Evolutionary conservation across 2,888 invertebrate species (phyloP).

Genomic region (Vanessa cardui): DNA sequence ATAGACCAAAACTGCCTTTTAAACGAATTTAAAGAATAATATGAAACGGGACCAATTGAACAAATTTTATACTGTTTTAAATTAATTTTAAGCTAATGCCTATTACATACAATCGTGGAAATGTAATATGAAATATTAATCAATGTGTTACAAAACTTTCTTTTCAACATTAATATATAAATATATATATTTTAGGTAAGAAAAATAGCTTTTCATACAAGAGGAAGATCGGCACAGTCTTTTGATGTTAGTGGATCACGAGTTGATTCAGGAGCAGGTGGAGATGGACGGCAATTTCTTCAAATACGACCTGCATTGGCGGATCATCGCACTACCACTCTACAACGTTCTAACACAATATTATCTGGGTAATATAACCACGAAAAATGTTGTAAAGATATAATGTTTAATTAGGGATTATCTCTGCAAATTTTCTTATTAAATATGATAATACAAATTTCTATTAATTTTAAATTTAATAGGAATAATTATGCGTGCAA

Average conservation of each 20-base stretch:
- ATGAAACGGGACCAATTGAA: conserved; percentile 65
- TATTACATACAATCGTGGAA: conserved; percentile 73
- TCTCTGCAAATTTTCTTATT: background rate
- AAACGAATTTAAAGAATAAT: conserved; percentile 62
- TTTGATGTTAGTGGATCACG: conserved; percentile 65
- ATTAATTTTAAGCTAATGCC: conserved; percentile 65
- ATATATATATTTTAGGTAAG: conserved; percentile 58
- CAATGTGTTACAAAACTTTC: background rate
- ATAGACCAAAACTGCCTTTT: conserved; percentile 73
- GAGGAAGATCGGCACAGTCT: conserved; percentile 78
- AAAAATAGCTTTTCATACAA: conserved; percentile 73
- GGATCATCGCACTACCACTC: conserved; percentile 59
- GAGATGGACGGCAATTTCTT: conserved; percentile 70
- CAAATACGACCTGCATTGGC: conserved; percentile 77
- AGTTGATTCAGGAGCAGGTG: conserved; percentile 59
- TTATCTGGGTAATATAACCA: conserved; percentile 60
- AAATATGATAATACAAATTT: background rate
- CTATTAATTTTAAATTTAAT: conserved; percentile 15
- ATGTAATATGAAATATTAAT: conserved; percentile 57
- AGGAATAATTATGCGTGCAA: conserved; percentile 51
- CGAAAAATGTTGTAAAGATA: too few species aligned
- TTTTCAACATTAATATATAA: background rate
- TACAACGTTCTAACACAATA: conserved; percentile 79
- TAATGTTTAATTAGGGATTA: background rate
- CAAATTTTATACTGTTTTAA: conserved; percentile 47